Evolutionary conservation across 1,140 invertebrate species (phyloP).

Genomic region (Leptonema lineaticorne): DNA sequence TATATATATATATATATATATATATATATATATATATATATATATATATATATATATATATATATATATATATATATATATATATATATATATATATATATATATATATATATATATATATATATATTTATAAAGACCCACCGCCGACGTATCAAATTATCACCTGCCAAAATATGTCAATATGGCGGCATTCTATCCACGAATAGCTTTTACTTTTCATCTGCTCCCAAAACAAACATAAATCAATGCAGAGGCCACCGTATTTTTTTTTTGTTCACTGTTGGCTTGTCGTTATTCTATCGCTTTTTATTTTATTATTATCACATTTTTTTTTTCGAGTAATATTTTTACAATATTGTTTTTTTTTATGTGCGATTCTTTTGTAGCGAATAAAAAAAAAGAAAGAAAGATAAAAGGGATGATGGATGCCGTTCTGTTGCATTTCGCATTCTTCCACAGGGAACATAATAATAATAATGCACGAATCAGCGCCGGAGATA

Average conservation of each 20-base stretch:
- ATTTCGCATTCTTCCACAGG: conserved; percentile 7
- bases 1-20: too few species aligned
- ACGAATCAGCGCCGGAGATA: neutral
- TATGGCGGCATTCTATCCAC: conserved; percentile 25
- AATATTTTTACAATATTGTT: neutral
- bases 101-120: too few species aligned
- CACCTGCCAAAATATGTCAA: conserved; percentile 40
- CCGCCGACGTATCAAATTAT: conserved; percentile 33
- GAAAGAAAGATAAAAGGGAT: conserved; percentile 28
- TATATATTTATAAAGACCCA: too few species aligned
- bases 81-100: too few species aligned
- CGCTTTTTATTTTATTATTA: neutral
- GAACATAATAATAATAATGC: conserved; percentile 1
- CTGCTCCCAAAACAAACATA: conserved; percentile 37
- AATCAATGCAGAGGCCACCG: too few species aligned
- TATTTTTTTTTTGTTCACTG: too few species aligned
- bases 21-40: too few species aligned
- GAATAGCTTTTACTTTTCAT: conserved; percentile 39
- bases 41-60: too few species aligned
- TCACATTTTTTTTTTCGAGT: neutral
- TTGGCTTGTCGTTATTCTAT: conserved; percentile 1
- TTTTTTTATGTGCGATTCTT: too few species aligned
- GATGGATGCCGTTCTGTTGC: conserved; percentile 34
- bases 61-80: too few species aligned
- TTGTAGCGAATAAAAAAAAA: too few species aligned